These are phyloP conservation scores for Aplochiton taeniatus DNA, from an alignment of 2,797 vertebrate genomes.

Conservation along the genomic window DNA sequence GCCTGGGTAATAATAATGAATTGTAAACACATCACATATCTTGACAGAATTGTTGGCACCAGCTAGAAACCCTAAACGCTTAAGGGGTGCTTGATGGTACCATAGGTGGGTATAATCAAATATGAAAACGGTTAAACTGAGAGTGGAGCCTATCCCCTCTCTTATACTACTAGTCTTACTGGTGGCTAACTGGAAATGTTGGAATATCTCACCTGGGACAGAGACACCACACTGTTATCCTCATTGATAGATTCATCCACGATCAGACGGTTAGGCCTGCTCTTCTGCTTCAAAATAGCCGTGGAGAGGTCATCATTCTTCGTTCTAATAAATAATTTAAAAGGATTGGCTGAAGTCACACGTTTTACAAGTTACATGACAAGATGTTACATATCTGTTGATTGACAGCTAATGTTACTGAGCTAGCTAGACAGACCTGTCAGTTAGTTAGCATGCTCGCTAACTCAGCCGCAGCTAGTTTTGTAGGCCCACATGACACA, in stretches of 20 bases:
- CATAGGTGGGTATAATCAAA: no score
- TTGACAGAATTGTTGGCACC: no score
- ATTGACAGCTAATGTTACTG: neutral
- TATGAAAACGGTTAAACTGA: no score
- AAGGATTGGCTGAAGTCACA: neutral
- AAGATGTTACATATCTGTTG: neutral
- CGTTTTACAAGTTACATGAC: neutral
- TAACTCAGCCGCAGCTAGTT: constrained; percentile 1
- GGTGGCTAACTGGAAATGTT: no score
- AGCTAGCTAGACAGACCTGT: neutral
- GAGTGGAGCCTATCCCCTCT: no score
- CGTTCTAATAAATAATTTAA: constrained; percentile 3
- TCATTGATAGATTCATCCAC: constrained; percentile 91
- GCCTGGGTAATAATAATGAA: constrained; percentile 63
- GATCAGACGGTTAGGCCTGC: constrained; percentile 86
- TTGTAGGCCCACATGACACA: constrained; percentile 21
- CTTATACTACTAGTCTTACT: no score
- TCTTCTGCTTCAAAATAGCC: constrained; percentile 91
- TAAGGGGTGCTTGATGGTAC: no score
- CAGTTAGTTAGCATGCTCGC: neutral
- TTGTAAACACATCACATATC: neutral
- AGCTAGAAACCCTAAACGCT: no score
- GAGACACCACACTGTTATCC: constrained; percentile 87
- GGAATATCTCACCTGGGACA: constrained; percentile 77
- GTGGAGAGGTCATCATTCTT: constrained; percentile 88